phyloP scores from a whole-genome alignment of 2,888 invertebrate species.

The Zeuzera pyrina region DNA sequence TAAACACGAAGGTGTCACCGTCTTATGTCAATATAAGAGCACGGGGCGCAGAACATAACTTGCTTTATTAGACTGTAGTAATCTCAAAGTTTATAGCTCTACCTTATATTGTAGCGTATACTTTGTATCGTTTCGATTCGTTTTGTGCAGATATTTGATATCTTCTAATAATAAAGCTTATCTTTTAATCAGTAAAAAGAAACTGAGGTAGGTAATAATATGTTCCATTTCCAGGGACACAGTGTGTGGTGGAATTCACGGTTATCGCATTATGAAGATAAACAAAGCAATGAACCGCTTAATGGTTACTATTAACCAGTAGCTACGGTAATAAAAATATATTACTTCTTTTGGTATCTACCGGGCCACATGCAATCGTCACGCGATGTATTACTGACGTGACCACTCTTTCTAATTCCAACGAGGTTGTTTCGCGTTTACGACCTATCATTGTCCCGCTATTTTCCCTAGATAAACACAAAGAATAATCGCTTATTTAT shows the following conservation, averaged over 20 bases:
- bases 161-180: no score
- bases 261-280: conserved; percentile 23
- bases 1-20: conserved; percentile 12
- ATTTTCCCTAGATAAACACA: no score
- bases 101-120: no score
- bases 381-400: conserved; percentile 38
- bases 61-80: conserved; percentile 22
- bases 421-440: conserved; percentile 14
- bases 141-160: no score
- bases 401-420: conserved; percentile 46
- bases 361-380: conserved; percentile 27
- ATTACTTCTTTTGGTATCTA: conserved; percentile 32
- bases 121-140: no score
- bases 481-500: no score
- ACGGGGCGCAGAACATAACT: conserved; percentile 16
- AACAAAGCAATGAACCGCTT: conserved; percentile 43
- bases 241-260: neutral
- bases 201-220: no score
- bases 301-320: conserved; percentile 46
- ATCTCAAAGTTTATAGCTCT: conserved; percentile 23
- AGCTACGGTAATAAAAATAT: conserved; percentile 51
- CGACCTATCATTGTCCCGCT: no score
- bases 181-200: no score
- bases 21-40: conserved; percentile 3
- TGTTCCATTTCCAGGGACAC: neutral